Evolutionary conservation across 2,113 vertebrate species (phyloP).

Genomic region (Collichthys lucidus): DNA sequence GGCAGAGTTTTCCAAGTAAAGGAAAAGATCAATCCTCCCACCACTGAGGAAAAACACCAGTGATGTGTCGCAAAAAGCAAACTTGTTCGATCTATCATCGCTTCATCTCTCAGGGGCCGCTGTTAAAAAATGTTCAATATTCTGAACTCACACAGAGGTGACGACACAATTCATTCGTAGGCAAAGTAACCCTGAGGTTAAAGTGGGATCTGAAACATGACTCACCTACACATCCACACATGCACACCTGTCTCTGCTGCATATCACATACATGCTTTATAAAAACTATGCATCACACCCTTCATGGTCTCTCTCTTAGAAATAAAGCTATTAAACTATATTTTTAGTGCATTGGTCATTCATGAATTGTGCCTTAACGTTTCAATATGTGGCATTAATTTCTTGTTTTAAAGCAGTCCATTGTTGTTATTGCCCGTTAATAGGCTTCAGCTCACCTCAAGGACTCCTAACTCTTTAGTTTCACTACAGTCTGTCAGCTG

Average conservation of each 20-base stretch:
- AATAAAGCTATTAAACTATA: slow-evolving; percentile 28
- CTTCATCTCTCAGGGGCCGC: neutral
- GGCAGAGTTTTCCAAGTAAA: neutral
- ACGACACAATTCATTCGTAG: slow-evolving; percentile 43
- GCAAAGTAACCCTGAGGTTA: slow-evolving; percentile 22
- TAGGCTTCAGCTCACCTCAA: slow-evolving; percentile 60
- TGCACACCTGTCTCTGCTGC: neutral
- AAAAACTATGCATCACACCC: slow-evolving; percentile 6
- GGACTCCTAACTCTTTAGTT: slow-evolving; percentile 61
- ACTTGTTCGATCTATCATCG: slow-evolving; percentile 17
- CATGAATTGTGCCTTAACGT: slow-evolving; percentile 7
- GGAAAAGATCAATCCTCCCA: neutral
- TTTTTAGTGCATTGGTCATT: slow-evolving; percentile 3
- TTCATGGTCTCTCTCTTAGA: slow-evolving; percentile 14
- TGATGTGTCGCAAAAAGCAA: slow-evolving; percentile 12
- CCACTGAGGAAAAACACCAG: neutral
- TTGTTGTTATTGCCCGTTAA: slow-evolving; percentile 65
- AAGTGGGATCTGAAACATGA: slow-evolving; percentile 44
- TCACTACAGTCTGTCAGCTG: slow-evolving; percentile 43
- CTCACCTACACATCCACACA: slow-evolving; percentile 23
- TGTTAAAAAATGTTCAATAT: slow-evolving; percentile 53
- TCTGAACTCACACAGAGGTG: slow-evolving; percentile 37
- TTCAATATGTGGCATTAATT: slow-evolving; percentile 41
- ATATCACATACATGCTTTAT: slow-evolving; percentile 16
- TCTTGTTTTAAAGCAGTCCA: slow-evolving; percentile 42